Conservation (phyloP, 2,888 invertebrate genomes). For the Calameuta pallipes region DNA sequence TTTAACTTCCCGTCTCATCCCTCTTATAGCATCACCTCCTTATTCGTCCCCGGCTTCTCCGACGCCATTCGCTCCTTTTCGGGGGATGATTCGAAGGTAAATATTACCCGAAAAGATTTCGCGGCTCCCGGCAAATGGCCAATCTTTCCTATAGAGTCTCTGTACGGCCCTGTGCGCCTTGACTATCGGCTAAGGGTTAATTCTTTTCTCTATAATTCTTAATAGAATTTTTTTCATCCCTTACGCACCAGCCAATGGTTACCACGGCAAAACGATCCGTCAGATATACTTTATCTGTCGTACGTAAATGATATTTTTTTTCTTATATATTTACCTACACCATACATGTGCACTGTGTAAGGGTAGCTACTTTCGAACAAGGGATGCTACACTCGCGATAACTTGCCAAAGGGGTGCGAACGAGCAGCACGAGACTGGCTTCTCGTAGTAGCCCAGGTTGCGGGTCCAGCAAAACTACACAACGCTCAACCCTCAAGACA, state of each 20-base stretch:
- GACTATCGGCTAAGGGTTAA: background rate
- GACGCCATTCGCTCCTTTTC: background rate
- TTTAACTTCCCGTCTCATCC: constrained; percentile 19
- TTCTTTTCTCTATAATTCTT: background rate
- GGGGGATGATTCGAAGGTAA: constrained; percentile 48
- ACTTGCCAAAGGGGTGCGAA: constrained; percentile 24
- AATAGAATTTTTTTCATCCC: background rate
- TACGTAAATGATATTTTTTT: background rate
- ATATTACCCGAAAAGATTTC: constrained; percentile 55
- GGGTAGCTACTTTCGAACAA: background rate
- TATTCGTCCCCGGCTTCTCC: background rate
- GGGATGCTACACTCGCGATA: background rate
- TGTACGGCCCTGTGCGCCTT: background rate
- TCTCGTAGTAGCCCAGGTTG: background rate
- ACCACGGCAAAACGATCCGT: background rate
- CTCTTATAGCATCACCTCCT: constrained; percentile 9
- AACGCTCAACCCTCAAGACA: constrained; percentile 27
- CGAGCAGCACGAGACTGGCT: constrained; percentile 32
- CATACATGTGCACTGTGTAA: background rate
- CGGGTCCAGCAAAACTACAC: constrained; percentile 24
- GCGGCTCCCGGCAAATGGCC: constrained; percentile 31
- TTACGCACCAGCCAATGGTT: background rate
- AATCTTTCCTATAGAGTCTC: constrained; percentile 18
- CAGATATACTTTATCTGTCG: background rate
- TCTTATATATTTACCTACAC: background rate